Evolutionary conservation across 2,797 vertebrate genomes (phyloP).

Genomic region (Clarias fuscus): DNA sequence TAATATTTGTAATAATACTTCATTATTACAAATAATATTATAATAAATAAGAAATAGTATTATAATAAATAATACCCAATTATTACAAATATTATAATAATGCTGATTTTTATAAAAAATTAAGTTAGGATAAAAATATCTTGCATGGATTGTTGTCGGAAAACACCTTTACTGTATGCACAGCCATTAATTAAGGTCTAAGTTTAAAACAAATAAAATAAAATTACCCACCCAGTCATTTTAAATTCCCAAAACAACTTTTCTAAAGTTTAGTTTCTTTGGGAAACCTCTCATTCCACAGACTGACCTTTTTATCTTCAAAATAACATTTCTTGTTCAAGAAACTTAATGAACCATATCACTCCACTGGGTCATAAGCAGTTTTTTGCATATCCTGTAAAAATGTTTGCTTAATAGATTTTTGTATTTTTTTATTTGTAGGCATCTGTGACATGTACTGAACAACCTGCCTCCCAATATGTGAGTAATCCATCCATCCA

Average conservation of each 20-base stretch:
- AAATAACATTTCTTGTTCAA: conserved; percentile 4
- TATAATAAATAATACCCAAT: too few relatives aligned
- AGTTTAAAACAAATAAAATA: neutral
- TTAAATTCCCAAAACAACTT: neutral
- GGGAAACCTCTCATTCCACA: conserved; percentile 3
- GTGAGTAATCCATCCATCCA: conserved; percentile 14
- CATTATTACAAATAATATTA: too few relatives aligned
- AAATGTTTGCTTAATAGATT: conserved; percentile 18
- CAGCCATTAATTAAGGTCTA: neutral
- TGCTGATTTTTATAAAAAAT: too few relatives aligned
- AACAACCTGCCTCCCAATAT: conserved; percentile 11
- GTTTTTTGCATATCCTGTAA: conserved; percentile 7
- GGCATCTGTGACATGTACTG: neutral
- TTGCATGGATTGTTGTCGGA: neutral
- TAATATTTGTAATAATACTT: too few relatives aligned
- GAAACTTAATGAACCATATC: neutral
- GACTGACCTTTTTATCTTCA: conserved; percentile 8
- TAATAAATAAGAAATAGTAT: too few relatives aligned
- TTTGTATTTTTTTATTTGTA: neutral
- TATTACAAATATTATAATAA: too few relatives aligned
- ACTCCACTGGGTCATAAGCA: neutral
- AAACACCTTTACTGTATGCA: neutral
- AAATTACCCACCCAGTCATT: conserved; percentile 2
- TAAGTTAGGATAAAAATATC: neutral
- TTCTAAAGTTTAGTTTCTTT: conserved; percentile 23